Conservation (phyloP, 2,888 invertebrate genomes). For the Pantelozetes paolii region DNA sequence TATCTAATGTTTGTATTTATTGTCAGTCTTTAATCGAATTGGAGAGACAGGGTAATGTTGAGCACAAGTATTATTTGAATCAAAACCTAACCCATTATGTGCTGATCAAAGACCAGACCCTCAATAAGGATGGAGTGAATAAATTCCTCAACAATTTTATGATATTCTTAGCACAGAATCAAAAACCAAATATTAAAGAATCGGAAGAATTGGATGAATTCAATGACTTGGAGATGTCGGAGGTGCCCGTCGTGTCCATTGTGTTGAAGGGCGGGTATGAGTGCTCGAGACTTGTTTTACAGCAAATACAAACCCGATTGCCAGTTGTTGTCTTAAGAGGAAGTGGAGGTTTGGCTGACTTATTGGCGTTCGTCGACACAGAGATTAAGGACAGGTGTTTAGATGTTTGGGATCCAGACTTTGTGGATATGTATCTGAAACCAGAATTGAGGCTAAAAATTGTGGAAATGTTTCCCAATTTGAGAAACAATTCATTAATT, state of each 20-base stretch:
- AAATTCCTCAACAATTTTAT: conserved; percentile 43
- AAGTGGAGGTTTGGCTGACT: conserved; percentile 52
- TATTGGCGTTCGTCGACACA: conserved; percentile 52
- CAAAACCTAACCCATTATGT: conserved; percentile 53
- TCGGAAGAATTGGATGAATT: too few species aligned
- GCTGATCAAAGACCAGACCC: conserved; percentile 49
- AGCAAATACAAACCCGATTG: conserved; percentile 51
- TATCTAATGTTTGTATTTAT: not conserved
- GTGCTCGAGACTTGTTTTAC: conserved; percentile 51
- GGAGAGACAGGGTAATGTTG: not conserved
- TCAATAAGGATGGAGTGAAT: conserved; percentile 44
- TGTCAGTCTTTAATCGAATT: not conserved
- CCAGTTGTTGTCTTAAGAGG: conserved; percentile 53
- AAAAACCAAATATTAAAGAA: not conserved
- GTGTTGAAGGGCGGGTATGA: conserved; percentile 52
- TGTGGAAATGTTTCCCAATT: conserved; percentile 41
- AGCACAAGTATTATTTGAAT: conserved; percentile 50
- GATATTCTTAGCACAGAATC: not conserved
- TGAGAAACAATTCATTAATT: conserved; percentile 43
- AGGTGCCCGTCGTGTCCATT: conserved; percentile 52
- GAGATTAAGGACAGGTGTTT: conserved; percentile 50
- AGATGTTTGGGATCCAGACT: conserved; percentile 43
- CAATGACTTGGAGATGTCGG: not conserved
- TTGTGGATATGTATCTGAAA: conserved; percentile 45
- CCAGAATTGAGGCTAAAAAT: conserved; percentile 45